Conservation (phyloP, 2,797 vertebrate species). For the Ispidina picta region DNA sequence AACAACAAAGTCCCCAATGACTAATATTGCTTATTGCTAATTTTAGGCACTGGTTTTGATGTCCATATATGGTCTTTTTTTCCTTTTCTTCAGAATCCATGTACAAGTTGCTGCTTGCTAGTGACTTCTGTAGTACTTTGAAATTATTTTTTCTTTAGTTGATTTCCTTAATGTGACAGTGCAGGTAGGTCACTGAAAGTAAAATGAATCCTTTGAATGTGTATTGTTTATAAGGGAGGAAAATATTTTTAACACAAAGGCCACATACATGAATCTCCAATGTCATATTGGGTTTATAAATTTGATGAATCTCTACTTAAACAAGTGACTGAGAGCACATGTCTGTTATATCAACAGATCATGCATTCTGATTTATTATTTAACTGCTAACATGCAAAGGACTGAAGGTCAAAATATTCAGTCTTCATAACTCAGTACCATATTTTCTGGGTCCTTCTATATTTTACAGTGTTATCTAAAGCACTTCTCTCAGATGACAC, state of each 20-base stretch:
- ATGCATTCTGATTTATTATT: neutral
- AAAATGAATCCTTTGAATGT: neutral
- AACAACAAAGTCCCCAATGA: neutral
- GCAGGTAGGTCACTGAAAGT: neutral
- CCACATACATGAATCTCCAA: rapidly evolving
- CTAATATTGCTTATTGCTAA: neutral
- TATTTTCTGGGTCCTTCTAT: neutral
- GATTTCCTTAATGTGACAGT: neutral
- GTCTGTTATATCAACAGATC: neutral
- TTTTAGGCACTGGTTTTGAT: neutral
- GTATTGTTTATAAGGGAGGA: neutral
- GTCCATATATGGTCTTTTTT: neutral
- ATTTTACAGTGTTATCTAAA: neutral
- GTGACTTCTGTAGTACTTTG: neutral
- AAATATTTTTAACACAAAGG: neutral
- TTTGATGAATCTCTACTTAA: neutral
- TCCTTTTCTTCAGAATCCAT: neutral
- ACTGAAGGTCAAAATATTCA: neutral
- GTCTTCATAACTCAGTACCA: neutral
- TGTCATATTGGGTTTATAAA: neutral
- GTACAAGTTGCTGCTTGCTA: neutral
- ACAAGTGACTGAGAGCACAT: neutral
- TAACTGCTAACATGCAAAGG: rapidly evolving
- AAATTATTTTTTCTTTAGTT: neutral
- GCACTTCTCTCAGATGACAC: neutral